These are phyloP conservation scores for Musca vetustissima DNA, from an alignment of 1,140 invertebrate genomes.

Conservation along the genomic window DNA sequence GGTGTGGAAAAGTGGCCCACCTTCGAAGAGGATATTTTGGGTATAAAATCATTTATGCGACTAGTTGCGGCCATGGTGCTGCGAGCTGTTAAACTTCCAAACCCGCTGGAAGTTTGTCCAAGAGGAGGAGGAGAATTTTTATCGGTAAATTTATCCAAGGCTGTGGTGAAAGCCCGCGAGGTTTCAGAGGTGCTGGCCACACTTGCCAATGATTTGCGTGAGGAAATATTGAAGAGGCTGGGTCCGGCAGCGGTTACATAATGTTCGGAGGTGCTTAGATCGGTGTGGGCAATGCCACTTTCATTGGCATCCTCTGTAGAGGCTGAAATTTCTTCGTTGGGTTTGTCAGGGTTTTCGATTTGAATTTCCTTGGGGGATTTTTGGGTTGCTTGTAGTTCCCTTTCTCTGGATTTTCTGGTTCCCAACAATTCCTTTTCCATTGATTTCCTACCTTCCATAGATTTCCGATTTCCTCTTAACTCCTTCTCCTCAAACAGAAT, in stretches of 20 bases:
- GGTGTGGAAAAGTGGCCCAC: constrained; percentile 30
- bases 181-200: no score
- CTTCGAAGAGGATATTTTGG: constrained; percentile 45
- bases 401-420: background rate
- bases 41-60: constrained; percentile 35
- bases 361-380: background rate
- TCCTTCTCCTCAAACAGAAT: no score
- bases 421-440: background rate
- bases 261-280: no score
- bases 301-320: background rate
- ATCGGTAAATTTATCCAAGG: no score
- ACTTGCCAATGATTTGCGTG: no score
- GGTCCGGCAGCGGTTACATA: no score
- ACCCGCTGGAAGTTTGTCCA: constrained; percentile 40
- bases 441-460: constrained; percentile 3
- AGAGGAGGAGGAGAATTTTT: no score
- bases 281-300: no score
- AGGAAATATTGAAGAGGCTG: no score
- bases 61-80: background rate
- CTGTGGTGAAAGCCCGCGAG: no score
- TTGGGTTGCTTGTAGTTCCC: background rate
- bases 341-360: background rate
- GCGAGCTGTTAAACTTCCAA: constrained; percentile 34
- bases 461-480: no score
- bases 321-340: background rate